phyloP scores from a whole-genome alignment of 1,140 invertebrate genomes.

The Cherax destructor region DNA sequence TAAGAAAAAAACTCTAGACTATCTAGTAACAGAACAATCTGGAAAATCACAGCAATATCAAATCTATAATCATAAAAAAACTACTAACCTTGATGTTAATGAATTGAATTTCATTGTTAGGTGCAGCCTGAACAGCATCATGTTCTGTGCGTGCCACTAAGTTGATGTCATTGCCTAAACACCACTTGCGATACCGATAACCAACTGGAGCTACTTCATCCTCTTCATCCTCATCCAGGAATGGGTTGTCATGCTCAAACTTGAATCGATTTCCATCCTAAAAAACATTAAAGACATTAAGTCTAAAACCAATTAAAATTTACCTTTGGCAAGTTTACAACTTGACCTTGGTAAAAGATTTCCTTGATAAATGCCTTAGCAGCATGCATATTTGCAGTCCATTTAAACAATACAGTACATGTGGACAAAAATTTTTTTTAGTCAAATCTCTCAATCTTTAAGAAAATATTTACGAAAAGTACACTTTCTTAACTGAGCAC shows the following conservation, averaged over 20 bases:
- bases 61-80: neutral
- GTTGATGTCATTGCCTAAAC: slow-evolving; percentile 94
- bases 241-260: slow-evolving; percentile 95
- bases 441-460: too few relatives aligned
- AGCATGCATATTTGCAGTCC: too few relatives aligned
- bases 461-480: too few relatives aligned
- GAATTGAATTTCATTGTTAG: slow-evolving; percentile 93
- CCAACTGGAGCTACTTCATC: slow-evolving; percentile 93
- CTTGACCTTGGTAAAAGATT: too few relatives aligned
- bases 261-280: slow-evolving; percentile 82
- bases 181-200: slow-evolving; percentile 98
- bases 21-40: neutral
- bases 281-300: neutral
- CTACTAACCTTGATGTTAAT: slow-evolving; percentile 88
- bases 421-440: too few relatives aligned
- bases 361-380: too few relatives aligned
- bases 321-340: too few relatives aligned
- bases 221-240: slow-evolving; percentile 91
- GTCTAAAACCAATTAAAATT: too few relatives aligned
- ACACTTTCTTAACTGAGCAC: too few relatives aligned
- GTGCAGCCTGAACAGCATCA: slow-evolving; percentile 92
- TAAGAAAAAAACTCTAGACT: neutral
- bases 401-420: too few relatives aligned
- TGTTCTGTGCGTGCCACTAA: slow-evolving; percentile 96
- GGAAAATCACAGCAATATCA: neutral